A percentile compares a stretch with the other conserved stretches of the same genome.
Evolutionary conservation across 1,140 invertebrate species (phyloP).

Genomic region (Dreissena rostriformis): DNA sequence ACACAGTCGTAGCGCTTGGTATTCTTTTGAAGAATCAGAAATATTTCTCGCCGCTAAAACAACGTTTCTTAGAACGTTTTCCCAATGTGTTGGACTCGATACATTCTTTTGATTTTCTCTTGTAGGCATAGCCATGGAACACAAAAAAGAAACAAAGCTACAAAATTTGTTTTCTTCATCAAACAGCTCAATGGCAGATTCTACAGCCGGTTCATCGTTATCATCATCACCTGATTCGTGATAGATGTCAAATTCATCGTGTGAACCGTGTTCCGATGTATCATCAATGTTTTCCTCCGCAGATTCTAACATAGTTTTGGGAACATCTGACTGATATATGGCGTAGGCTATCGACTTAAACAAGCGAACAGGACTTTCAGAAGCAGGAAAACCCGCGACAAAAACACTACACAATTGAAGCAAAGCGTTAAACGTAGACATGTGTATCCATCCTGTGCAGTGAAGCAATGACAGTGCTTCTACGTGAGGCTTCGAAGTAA

Average conservation of each 20-base stretch:
- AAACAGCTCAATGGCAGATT: too few species aligned
- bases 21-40: conserved; percentile 1
- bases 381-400: too few species aligned
- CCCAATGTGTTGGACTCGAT: background rate
- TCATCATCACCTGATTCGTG: too few species aligned
- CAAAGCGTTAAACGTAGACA: background rate
- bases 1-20: conserved; percentile 19
- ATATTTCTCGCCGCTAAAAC: background rate
- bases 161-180: background rate
- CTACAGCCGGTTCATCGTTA: too few species aligned
- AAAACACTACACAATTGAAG: background rate
- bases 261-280: too few species aligned
- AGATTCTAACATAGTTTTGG: too few species aligned
- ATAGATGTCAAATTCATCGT: too few species aligned
- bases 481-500: background rate
- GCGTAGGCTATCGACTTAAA: too few species aligned
- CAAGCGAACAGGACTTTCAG: too few species aligned
- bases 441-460: conserved; percentile 4
- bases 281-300: too few species aligned
- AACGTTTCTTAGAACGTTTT: background rate
- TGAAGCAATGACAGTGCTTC: background rate
- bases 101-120: background rate
- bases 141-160: conserved; percentile 8
- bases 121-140: background rate
- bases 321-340: too few species aligned